Evolutionary conservation across 2,888 invertebrate genomes (phyloP).

Genomic region (Phengaris alcon): DNA sequence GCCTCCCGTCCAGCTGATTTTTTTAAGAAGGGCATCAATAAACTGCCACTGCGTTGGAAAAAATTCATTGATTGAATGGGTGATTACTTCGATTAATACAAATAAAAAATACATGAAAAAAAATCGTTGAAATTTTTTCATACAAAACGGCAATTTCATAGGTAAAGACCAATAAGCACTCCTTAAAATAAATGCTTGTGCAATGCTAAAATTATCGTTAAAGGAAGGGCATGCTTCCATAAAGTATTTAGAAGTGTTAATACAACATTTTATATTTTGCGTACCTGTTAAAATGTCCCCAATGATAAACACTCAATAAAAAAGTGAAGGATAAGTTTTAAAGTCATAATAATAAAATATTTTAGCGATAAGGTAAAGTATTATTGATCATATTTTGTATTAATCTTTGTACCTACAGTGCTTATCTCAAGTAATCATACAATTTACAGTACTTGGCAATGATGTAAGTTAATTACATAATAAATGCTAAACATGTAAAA

Average conservation of each 20-base stretch:
- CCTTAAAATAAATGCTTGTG: background rate
- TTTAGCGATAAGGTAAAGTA: background rate
- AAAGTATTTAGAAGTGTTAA: conserved; percentile 16
- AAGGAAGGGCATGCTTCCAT: background rate
- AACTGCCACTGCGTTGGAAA: too few relatives aligned
- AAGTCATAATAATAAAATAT: background rate
- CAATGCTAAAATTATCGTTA: background rate
- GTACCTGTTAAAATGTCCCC: conserved; percentile 45
- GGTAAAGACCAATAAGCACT: too few relatives aligned
- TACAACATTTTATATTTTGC: conserved; percentile 19
- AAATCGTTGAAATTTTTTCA: too few relatives aligned
- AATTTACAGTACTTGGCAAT: background rate
- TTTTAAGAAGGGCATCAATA: too few relatives aligned
- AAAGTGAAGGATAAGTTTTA: conserved; percentile 36
- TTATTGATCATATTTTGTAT: conserved; percentile 12
- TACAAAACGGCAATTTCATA: too few relatives aligned
- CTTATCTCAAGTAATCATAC: background rate
- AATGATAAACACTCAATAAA: conserved; percentile 37
- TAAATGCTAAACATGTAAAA: background rate
- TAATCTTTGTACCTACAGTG: conserved; percentile 1
- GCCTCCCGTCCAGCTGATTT: too few relatives aligned
- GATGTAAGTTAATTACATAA: background rate
- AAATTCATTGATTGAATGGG: too few relatives aligned
- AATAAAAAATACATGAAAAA: too few relatives aligned
- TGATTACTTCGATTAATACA: too few relatives aligned